Percentiles rank a stretch among this genome's conserved stretches.
Conservation (phyloP, 1,140 invertebrate species). For the Chironomus striatipennis region DNA sequence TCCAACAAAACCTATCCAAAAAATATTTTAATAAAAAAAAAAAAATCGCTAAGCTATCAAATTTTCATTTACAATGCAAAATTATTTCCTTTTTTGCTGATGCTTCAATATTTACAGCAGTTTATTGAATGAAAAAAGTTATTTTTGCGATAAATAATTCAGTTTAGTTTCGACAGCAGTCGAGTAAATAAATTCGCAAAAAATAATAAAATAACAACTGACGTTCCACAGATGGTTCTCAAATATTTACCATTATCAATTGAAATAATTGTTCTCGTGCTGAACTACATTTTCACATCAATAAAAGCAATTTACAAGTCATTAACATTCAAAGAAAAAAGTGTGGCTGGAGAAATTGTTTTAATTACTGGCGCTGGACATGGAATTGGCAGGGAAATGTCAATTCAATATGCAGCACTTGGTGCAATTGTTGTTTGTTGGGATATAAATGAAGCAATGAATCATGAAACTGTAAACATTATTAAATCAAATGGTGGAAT, state of each 20-base stretch:
- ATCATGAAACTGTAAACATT: conserved; percentile 53
- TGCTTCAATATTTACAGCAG: too few species aligned
- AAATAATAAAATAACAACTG: too few species aligned
- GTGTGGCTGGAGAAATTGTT: conserved; percentile 54
- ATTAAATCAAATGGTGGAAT: conserved; percentile 40
- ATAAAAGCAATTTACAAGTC: not conserved
- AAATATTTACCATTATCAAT: not conserved
- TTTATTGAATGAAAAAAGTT: too few species aligned
- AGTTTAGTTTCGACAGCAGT: too few species aligned
- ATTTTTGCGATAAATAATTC: too few species aligned
- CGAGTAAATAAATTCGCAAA: too few species aligned
- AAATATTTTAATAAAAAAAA: too few species aligned
- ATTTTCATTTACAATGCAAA: too few species aligned
- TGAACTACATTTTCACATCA: not conserved
- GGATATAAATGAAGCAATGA: conserved; percentile 72
- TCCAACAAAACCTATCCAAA: too few species aligned
- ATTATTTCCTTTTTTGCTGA: too few species aligned
- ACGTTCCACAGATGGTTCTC: too few species aligned
- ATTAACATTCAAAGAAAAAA: conserved; percentile 44
- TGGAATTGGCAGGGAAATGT: conserved; percentile 79
- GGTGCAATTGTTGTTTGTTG: conserved; percentile 76
- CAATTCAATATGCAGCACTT: conserved; percentile 63
- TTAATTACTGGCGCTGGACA: conserved; percentile 82
- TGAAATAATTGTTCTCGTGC: not conserved
- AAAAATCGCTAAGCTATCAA: too few species aligned